These are phyloP conservation scores for Cynoglossus semilaevis DNA, from an alignment of 2,113 vertebrate species.

Conservation along the genomic window DNA sequence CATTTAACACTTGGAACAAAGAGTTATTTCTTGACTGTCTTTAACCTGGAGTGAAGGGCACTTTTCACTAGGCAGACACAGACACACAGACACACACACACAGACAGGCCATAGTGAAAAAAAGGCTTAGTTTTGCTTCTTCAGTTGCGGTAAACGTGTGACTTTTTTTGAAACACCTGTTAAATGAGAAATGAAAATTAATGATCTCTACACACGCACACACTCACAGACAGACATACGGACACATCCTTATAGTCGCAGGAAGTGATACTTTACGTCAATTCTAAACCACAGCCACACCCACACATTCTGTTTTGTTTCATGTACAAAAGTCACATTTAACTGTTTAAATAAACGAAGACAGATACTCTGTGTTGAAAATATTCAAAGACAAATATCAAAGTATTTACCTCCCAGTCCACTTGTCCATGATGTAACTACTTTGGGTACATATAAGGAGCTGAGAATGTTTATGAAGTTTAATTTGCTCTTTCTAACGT, in stretches of 20 bases:
- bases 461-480: no score
- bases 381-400: no score
- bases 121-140: not conserved
- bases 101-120: not conserved
- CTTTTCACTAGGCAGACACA: not conserved
- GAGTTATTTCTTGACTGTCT: slow-evolving; percentile 12
- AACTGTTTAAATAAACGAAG: no score
- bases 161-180: slow-evolving; percentile 29
- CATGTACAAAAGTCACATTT: no score
- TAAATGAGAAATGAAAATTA: not conserved
- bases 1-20: slow-evolving; percentile 21
- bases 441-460: no score
- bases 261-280: slow-evolving; percentile 41
- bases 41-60: not conserved
- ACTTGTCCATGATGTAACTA: no score
- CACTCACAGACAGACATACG: slow-evolving; percentile 6
- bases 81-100: slow-evolving; percentile 16
- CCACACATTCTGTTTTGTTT: slow-evolving; percentile 8
- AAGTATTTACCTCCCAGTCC: no score
- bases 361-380: no score
- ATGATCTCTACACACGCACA: not conserved
- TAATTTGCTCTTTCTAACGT: not conserved
- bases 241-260: slow-evolving; percentile 21
- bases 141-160: slow-evolving; percentile 30
- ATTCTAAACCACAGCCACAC: slow-evolving; percentile 9